These are phyloP conservation scores for Dipodomys spectabilis DNA, from an alignment of 2,113 vertebrate genomes.

Conservation along the genomic window DNA sequence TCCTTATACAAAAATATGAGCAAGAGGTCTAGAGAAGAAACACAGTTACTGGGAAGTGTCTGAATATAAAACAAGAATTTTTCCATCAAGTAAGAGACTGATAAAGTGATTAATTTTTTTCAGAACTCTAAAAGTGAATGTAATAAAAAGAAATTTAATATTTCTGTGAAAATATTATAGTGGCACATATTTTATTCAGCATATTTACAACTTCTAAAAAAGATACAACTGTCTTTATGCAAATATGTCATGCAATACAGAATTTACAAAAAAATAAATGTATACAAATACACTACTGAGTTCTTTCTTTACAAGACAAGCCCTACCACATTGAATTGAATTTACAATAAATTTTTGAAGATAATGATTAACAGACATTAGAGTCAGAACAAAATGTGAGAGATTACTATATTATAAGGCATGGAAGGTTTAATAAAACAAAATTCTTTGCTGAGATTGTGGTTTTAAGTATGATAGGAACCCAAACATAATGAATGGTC, in stretches of 20 bases:
- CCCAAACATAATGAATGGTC: conserved; percentile 14
- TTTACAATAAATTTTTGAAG: conserved; percentile 28
- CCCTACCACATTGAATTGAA: background rate
- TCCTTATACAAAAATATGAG: background rate
- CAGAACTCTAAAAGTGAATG: background rate
- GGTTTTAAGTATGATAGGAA: background rate
- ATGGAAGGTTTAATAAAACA: conserved; percentile 21
- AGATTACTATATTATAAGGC: background rate
- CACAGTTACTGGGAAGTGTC: background rate
- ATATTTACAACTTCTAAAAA: background rate
- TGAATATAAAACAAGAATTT: background rate
- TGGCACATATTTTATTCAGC: background rate
- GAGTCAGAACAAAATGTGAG: background rate
- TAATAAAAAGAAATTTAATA: conserved; percentile 22
- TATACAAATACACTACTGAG: background rate
- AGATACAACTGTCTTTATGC: background rate
- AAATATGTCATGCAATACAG: background rate
- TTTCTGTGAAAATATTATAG: background rate
- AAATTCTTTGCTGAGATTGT: background rate
- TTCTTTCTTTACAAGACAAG: conserved; percentile 32
- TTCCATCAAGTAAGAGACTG: background rate
- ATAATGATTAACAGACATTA: background rate
- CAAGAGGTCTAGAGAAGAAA: background rate
- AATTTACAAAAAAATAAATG: conserved; percentile 27
- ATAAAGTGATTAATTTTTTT: background rate